Conservation (phyloP, 2,797 vertebrate species). For the Enteromius paludinosus region DNA sequence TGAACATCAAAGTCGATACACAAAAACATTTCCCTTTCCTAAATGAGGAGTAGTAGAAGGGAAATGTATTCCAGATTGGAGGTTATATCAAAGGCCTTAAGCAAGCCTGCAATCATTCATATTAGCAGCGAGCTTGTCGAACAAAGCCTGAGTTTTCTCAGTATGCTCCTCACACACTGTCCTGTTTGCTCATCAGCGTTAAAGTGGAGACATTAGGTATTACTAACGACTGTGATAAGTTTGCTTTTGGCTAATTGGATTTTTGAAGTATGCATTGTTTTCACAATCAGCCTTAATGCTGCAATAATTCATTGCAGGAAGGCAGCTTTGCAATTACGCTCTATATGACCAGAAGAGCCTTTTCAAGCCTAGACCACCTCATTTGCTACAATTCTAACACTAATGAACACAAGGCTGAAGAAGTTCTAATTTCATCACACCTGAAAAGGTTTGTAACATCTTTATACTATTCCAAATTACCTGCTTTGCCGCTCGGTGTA, state of each 20-base stretch:
- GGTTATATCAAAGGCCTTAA: constrained; percentile 17
- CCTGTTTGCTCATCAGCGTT: constrained; percentile 47
- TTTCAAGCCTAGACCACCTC: neutral
- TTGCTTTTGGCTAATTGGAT: constrained; percentile 70
- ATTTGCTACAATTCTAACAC: constrained; percentile 1
- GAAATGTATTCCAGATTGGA: neutral
- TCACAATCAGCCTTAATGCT: constrained; percentile 49
- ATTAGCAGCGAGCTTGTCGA: neutral
- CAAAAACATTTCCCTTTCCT: neutral
- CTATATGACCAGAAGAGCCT: constrained; percentile 18
- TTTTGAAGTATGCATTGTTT: constrained; percentile 68
- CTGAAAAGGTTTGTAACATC: constrained; percentile 49
- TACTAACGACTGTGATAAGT: constrained; percentile 62
- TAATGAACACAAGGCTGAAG: neutral
- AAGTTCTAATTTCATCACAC: constrained; percentile 14
- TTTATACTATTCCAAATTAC: constrained; percentile 24
- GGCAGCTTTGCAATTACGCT: constrained; percentile 14
- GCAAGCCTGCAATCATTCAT: neutral
- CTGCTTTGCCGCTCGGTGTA: constrained; percentile 26
- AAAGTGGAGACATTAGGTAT: constrained; percentile 59
- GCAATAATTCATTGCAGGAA: constrained; percentile 28
- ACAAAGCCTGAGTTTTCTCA: neutral
- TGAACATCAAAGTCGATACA: neutral
- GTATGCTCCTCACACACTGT: constrained; percentile 2
- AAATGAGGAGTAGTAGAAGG: neutral